Evolutionary conservation across 2,888 invertebrate species (phyloP).

Genomic region (Thymelicus acteon): DNA sequence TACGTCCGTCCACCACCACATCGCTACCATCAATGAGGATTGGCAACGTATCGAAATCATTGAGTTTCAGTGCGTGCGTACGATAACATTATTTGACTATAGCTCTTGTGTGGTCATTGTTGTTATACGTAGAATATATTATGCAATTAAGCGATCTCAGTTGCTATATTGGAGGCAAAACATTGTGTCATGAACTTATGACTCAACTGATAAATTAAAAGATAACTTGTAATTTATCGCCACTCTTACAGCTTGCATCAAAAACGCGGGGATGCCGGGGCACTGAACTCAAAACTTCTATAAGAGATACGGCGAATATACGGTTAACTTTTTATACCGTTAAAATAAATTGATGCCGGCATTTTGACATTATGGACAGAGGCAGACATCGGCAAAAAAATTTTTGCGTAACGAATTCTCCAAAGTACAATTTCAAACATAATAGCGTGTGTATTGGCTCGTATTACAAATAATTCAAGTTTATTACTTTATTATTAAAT

Average conservation of each 20-base stretch:
- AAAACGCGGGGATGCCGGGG: conserved; percentile 3
- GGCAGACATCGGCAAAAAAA: too few relatives aligned
- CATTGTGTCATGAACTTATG: conserved; percentile 28
- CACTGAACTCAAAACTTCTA: neutral
- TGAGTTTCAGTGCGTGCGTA: conserved; percentile 44
- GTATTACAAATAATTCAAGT: too few relatives aligned
- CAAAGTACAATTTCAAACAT: too few relatives aligned
- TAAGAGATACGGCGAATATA: neutral
- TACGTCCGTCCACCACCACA: conserved; percentile 59
- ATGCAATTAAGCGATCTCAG: conserved; percentile 21
- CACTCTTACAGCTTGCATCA: neutral
- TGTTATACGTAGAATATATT: conserved; percentile 6
- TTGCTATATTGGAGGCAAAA: conserved; percentile 29
- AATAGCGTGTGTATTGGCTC: too few relatives aligned
- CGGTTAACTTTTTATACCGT: conserved; percentile 1
- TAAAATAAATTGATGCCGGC: neutral
- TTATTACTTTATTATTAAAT: too few relatives aligned
- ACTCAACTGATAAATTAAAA: conserved; percentile 12
- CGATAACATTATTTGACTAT: conserved; percentile 49
- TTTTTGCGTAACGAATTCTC: too few relatives aligned
- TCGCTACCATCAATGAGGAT: conserved; percentile 68
- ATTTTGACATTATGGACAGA: too few relatives aligned
- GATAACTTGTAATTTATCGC: conserved; percentile 3
- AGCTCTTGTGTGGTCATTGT: conserved; percentile 20
- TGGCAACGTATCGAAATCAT: conserved; percentile 55